Evolutionary conservation across 2,888 invertebrate species (phyloP), one percentile per base, ranked within the genome.

Genomic region (Trypoxylon attenuatum): DNA sequence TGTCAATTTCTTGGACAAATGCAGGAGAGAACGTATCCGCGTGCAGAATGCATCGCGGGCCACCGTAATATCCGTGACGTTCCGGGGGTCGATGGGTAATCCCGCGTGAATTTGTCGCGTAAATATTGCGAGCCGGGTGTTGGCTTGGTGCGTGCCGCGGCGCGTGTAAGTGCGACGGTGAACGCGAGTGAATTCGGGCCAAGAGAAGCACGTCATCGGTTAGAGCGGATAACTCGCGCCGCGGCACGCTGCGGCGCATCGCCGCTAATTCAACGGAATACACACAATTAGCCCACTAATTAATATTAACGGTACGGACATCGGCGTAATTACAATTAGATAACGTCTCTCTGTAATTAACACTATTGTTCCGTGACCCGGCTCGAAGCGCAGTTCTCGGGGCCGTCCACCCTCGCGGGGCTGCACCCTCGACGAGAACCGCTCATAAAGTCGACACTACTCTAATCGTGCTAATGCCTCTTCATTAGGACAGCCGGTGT

Each of bases 281-380:
- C 59, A 56, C 71, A 66, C 64, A 64, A 69, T 73, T 76, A 73
- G 50, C 18, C 6, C 45, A 56, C 50, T 77, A 76, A 79, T 80
- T 76, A 76, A 80, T 77, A 76, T 76, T 74, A 74, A 76, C 70
- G 66, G 53, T 46, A 50, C 49, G 42, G 53, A 42, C 69, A 71
- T 71, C 70, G 68, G 65, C 65, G 73, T 81, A 80, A 81, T 79
- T 78, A 74, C 74, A 73, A 73, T 80, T 77, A 77, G 73, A 75
- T 76, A 79, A 76, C 77, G 70, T 71, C 69, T 42, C 33, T 10
- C 56, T 66, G 67, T 74, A 78, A 80, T 81, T 80, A 80, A 80
- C 80, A 76, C 71, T 69, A 73, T 69, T 74, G 73, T 73, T 72
- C 62, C 57, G 43, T 51, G 49, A 61, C 38, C 41, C 64, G 58